Evolutionary conservation across 2,113 vertebrate species (phyloP).

Genomic region (Psephotus haematonotus): DNA sequence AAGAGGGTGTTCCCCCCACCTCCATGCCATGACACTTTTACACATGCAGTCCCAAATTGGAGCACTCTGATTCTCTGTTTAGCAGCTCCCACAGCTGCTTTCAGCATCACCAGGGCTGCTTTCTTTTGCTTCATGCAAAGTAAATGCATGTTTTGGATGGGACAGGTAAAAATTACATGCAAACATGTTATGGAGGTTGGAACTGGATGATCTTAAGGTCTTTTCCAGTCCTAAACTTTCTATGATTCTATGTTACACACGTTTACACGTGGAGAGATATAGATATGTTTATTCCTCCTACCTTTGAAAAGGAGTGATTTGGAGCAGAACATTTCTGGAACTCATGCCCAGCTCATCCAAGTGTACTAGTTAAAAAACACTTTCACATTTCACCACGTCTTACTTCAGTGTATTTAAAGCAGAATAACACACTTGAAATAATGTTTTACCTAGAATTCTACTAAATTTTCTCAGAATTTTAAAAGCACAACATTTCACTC

Average conservation of each 20-base stretch:
- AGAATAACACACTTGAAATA: neutral
- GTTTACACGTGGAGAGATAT: rapidly evolving
- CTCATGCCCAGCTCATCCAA: neutral
- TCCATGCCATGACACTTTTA: neutral
- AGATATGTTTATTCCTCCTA: neutral
- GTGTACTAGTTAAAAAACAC: neutral
- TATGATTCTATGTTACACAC: neutral
- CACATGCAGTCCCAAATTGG: neutral
- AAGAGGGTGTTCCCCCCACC: neutral
- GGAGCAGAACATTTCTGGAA: neutral
- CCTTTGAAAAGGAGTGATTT: neutral
- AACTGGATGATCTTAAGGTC: neutral
- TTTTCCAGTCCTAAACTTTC: neutral
- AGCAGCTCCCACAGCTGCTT: neutral
- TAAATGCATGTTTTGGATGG: neutral
- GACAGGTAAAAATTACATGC: neutral
- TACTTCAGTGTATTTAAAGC: neutral
- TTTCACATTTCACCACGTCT: neutral
- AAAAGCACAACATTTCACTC: neutral
- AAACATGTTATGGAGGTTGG: neutral
- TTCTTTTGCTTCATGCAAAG: neutral
- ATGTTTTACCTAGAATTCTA: neutral
- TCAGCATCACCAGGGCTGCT: neutral
- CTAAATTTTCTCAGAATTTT: neutral
- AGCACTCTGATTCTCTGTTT: neutral